phyloP scores from a whole-genome alignment of 2,113 vertebrate species.

The Hyla sarda region DNA sequence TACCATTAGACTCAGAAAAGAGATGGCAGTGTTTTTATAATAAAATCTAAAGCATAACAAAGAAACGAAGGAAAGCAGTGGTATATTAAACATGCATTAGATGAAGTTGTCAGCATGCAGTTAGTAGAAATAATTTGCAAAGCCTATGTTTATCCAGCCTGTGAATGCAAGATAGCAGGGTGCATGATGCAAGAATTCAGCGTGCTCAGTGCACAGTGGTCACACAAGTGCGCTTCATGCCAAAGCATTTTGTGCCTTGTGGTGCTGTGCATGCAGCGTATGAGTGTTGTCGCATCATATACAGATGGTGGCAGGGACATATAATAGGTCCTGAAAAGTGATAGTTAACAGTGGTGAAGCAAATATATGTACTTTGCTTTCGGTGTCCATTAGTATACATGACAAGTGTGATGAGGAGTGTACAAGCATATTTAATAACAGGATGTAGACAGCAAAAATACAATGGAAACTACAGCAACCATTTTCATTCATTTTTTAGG shows the following conservation, averaged over 20 bases:
- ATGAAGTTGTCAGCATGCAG: slow-evolving; percentile 51
- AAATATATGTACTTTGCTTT: not conserved
- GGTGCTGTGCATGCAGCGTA: not conserved
- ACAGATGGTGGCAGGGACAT: not conserved
- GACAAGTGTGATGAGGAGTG: not conserved
- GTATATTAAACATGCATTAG: slow-evolving; percentile 41
- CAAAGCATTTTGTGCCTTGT: not conserved
- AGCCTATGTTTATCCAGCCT: slow-evolving; percentile 27
- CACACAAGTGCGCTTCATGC: not conserved
- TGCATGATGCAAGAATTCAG: not conserved
- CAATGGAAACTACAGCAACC: not conserved
- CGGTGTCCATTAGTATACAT: slow-evolving; percentile 49
- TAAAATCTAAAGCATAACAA: slow-evolving; percentile 46
- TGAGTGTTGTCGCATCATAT: not conserved
- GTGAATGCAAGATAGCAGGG: not conserved
- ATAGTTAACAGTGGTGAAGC: slow-evolving; percentile 26
- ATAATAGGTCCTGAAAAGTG: not conserved
- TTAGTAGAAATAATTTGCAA: slow-evolving; percentile 61
- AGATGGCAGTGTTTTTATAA: slow-evolving; percentile 23
- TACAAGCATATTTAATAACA: not conserved
- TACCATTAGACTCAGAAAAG: not conserved
- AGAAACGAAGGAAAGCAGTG: slow-evolving; percentile 34
- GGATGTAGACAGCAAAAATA: not conserved
- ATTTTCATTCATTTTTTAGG: not conserved
- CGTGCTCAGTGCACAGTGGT: not conserved